Base-by-base conservation (phyloP, 2,113 vertebrate genomes). In the Clarias macrocephalus region DNA sequence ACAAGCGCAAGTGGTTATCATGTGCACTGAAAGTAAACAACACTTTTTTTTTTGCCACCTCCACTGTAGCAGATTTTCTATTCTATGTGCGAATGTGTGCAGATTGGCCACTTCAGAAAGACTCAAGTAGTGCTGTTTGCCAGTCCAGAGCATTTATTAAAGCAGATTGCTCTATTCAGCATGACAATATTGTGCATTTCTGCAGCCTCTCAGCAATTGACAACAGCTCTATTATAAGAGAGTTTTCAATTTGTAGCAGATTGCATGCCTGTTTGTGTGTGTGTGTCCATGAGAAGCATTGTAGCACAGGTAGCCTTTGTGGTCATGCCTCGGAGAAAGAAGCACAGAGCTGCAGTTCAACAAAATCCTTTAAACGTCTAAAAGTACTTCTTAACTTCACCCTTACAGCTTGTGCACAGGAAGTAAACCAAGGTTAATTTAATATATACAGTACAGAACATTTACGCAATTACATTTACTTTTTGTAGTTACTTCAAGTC, bases 41-140 rank as follows among this genome's bases (percentile, higher is more conserved):
- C 54, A 15, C 52, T 86, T 86, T 30, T 42, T 42, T 83, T 85
- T 82, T 82, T 62, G 70, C 54, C 85, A 77, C 77, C 65, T 82
- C 56, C 65, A 62, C 77, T 48, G 79, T 63, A 86, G 76, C 85
- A 86, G 85, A 86, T 72, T 86, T 70, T 80, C 63, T 86, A 60
- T 72, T 63, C 23, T 63, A 63, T 87, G 85, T 87, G 85, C 57
- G 80, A 82, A 76, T 88, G 80, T 88, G 72, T 82, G 60, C 70
- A 82, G 68, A 82, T 85, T 82, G 80, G n/a, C 68, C 80, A 83
- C 70, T 83, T 83, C 63, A 86, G 73, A 85, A 70, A 72, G 59
- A n/a, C 62, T 80, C 19, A 30, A 33, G 85, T 56, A 42, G 66
- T 59, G 80, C n/a, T 65, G 42, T 87, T 82, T 83, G 63, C 84